Conservation (phyloP, 2,888 invertebrate species). For the Mythimna lalbum region DNA sequence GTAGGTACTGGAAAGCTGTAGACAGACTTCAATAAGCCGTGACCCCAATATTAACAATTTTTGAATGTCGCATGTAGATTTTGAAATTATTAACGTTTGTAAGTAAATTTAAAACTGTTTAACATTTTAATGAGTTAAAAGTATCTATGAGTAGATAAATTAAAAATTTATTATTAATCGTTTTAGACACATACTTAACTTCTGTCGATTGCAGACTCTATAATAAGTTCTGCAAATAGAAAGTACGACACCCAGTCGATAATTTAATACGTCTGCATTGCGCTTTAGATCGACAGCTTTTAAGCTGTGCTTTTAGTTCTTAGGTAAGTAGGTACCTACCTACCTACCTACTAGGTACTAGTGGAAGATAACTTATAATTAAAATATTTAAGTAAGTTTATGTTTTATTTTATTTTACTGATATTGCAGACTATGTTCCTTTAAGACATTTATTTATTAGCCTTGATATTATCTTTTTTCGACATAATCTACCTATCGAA, state of each 20-base stretch:
- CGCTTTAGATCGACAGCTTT: constrained; percentile 15
- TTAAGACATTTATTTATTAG: too few species aligned
- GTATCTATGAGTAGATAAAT: background rate
- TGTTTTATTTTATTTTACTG: too few species aligned
- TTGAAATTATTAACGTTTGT: background rate
- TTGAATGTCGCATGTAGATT: background rate
- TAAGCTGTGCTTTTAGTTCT: constrained; percentile 1
- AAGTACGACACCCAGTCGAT: background rate
- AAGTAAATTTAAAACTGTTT: background rate
- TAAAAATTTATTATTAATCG: constrained; percentile 7
- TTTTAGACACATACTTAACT: background rate
- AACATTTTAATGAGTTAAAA: background rate
- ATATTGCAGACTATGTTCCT: too few species aligned
- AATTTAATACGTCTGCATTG: constrained; percentile 28
- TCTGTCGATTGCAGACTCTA: constrained; percentile 7
- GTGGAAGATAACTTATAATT: too few species aligned
- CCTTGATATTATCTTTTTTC: background rate
- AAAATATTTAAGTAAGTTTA: too few species aligned
- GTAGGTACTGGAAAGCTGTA: background rate
- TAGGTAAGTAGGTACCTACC: background rate
- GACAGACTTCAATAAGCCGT: background rate
- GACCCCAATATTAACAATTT: constrained; percentile 10
- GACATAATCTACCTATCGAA: background rate
- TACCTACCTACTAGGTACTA: too few species aligned
- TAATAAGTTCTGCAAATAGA: constrained; percentile 26